A percentile compares a stretch with the other conserved stretches of the same genome.
Conservation (phyloP, 2,888 invertebrate species). For the Drosophila austrosaltans region DNA sequence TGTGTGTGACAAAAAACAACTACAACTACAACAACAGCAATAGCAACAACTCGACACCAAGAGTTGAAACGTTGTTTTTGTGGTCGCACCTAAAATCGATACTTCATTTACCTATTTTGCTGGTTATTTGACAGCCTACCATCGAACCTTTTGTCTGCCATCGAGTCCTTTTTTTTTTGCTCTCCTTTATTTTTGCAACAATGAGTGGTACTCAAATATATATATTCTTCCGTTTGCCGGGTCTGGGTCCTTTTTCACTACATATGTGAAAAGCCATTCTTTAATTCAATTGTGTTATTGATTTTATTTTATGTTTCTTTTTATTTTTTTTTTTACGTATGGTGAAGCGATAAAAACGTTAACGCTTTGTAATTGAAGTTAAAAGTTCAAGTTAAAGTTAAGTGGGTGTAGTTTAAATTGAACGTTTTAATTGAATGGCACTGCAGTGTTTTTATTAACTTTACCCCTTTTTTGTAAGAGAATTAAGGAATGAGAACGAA, state of each 20-base stretch:
- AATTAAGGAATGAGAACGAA: too few relatives aligned
- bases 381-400: neutral
- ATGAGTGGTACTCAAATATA: constrained; percentile 1
- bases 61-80: constrained; percentile 23
- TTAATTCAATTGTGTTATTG: constrained; percentile 6
- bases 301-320: neutral
- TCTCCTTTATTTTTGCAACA: constrained; percentile 8
- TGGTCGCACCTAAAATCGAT: constrained; percentile 30
- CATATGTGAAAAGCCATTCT: constrained; percentile 3
- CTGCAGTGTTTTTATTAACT: neutral
- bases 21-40: neutral
- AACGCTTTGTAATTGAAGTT: constrained; percentile 10
- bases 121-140: constrained; percentile 2
- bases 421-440: neutral
- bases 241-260: constrained; percentile 3
- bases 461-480: too few relatives aligned
- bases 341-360: constrained; percentile 8
- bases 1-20: constrained; percentile 2
- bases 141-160: constrained; percentile 8
- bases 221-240: neutral
- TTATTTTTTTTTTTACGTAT: neutral
- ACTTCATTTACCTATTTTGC: constrained; percentile 20
- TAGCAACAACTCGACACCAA: neutral
- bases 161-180: neutral
- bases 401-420: neutral